Evolutionary conservation across 1,140 invertebrate genomes (phyloP).

Genomic region (Pollicipes pollicipes): DNA sequence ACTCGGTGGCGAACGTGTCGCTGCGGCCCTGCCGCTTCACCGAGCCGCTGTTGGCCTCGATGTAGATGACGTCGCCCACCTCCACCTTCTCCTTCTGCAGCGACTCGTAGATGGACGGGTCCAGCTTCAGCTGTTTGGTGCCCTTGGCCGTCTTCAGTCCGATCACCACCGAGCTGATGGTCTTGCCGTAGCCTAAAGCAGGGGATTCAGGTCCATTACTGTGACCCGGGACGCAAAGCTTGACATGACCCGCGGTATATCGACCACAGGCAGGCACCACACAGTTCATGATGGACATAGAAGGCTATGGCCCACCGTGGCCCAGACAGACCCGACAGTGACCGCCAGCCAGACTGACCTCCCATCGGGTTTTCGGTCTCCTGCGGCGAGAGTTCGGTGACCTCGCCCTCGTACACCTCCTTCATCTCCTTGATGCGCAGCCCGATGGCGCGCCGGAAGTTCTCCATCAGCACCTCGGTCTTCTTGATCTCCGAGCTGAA

Average conservation of each 20-base stretch:
- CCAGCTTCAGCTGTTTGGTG: conserved; percentile 92
- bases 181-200: conserved; percentile 77
- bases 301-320: no score
- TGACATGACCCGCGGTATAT: no score
- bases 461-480: conserved; percentile 99
- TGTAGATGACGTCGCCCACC: conserved; percentile 97
- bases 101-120: conserved; percentile 94
- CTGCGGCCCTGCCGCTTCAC: conserved; percentile 93
- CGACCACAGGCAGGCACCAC: no score
- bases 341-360: conserved; percentile 41
- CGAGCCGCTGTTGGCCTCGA: conserved; percentile 92
- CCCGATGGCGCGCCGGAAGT: conserved; percentile 93
- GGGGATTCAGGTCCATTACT: no score
- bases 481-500: conserved; percentile 99
- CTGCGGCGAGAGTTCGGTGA: conserved; percentile 88
- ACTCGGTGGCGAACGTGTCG: conserved; percentile 96
- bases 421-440: conserved; percentile 89
- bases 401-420: conserved; percentile 99
- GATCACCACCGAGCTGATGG: conserved; percentile 90
- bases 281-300: no score
- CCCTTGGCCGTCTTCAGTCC: conserved; percentile 95
- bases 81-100: conserved; percentile 92
- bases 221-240: no score
- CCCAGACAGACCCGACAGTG: no score
- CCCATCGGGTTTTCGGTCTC: conserved; percentile 95